Conservation (phyloP, 2,113 vertebrate genomes). For the Stigmatopora nigra region DNA sequence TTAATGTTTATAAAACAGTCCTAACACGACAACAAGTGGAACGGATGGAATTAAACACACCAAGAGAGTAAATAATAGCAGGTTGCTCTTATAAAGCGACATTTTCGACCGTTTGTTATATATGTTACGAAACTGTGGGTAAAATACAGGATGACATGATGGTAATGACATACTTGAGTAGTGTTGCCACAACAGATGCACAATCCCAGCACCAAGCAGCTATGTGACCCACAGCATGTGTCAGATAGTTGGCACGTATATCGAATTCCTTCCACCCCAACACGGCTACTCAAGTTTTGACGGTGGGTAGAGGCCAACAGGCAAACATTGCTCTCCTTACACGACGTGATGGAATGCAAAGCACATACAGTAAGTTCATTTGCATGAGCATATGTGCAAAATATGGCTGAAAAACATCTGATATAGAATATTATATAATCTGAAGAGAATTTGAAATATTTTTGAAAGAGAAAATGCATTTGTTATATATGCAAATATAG, state of each 20-base stretch:
- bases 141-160: conserved; percentile 20
- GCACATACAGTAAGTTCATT: neutral
- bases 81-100: too few relatives aligned
- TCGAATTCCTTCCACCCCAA: conserved; percentile 14
- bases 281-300: neutral
- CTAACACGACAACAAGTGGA: too few relatives aligned
- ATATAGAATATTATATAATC: neutral
- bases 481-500: too few relatives aligned
- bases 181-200: conserved; percentile 41
- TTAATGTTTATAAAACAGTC: too few relatives aligned
- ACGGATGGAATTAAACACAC: too few relatives aligned
- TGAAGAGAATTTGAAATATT: too few relatives aligned
- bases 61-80: too few relatives aligned
- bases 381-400: neutral
- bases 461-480: too few relatives aligned
- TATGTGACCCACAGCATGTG: conserved; percentile 7
- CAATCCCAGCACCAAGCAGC: conserved; percentile 16
- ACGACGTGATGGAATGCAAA: neutral
- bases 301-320: neutral
- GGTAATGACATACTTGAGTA: neutral
- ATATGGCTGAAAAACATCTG: neutral
- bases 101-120: too few relatives aligned
- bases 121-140: too few relatives aligned
- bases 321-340: neutral
- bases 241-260: conserved; percentile 19